Percentiles rank a stretch among this genome's conserved stretches.
Conservation (phyloP, 2,113 vertebrate genomes). For the Aphyosemion australe region DNA sequence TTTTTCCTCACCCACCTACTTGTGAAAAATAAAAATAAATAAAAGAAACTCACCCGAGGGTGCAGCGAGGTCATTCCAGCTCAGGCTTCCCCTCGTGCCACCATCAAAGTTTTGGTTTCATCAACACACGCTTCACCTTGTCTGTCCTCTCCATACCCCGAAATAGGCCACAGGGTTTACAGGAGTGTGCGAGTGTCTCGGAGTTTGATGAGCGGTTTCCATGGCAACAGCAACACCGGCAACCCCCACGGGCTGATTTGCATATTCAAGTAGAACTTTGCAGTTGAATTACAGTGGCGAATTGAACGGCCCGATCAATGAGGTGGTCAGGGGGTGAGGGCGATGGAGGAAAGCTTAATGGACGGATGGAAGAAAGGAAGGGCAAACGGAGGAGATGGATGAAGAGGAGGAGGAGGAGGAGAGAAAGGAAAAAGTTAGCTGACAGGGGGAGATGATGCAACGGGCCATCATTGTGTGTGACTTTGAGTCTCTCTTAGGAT, state of each 20-base stretch:
- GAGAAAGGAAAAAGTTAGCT: constrained; percentile 5
- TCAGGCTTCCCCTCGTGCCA: constrained; percentile 16
- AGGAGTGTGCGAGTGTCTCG: constrained; percentile 15
- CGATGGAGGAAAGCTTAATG: background rate
- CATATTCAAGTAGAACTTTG: constrained; percentile 70
- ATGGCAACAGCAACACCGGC: constrained; percentile 63
- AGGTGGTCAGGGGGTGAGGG: constrained; percentile 36
- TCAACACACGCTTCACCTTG: constrained; percentile 52
- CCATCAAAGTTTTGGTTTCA: constrained; percentile 48
- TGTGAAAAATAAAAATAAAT: background rate
- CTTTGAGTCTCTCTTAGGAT: constrained; percentile 21
- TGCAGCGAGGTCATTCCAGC: constrained; percentile 56
- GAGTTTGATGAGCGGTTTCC: constrained; percentile 66
- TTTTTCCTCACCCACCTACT: background rate
- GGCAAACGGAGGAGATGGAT: constrained; percentile 20
- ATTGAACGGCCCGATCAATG: constrained; percentile 71
- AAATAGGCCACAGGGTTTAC: constrained; percentile 25
- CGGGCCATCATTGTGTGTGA: constrained; percentile 32
- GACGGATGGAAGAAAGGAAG: constrained; percentile 32
- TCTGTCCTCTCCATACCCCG: constrained; percentile 52
- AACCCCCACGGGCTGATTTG: constrained; percentile 60
- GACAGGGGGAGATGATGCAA: constrained; percentile 58
- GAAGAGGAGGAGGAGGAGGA: background rate
- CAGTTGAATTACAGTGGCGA: constrained; percentile 71
- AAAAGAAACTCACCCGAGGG: constrained; percentile 23